phyloP scores from a whole-genome alignment of 2,113 vertebrate genomes.

The Psephotus haematonotus region DNA sequence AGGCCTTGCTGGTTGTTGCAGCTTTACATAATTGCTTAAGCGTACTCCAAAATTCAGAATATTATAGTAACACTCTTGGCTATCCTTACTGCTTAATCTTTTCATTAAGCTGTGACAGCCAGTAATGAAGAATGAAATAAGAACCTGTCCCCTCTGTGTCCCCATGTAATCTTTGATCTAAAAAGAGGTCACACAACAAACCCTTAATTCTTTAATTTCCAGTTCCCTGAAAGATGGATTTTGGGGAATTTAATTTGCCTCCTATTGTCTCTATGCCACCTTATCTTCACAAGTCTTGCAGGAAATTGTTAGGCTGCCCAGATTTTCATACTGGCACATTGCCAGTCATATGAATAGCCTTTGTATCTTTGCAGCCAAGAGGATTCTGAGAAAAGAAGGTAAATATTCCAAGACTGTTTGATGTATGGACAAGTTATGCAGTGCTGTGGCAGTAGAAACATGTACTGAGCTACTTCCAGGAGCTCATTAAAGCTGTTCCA shows the following conservation, averaged over 20 bases:
- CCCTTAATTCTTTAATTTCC: not conserved
- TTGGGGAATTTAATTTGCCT: constrained; percentile 43
- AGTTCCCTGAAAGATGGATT: not conserved
- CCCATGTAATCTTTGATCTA: not conserved
- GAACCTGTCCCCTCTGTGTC: not conserved
- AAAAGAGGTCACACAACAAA: not conserved
- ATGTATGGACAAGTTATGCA: constrained; percentile 21
- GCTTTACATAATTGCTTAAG: not conserved
- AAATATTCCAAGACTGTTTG: constrained; percentile 29
- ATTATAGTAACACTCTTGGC: not conserved
- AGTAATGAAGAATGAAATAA: not conserved
- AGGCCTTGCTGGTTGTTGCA: not conserved
- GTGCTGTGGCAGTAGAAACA: constrained; percentile 1
- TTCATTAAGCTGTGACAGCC: not conserved
- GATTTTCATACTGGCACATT: not conserved
- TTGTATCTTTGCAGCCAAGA: not conserved
- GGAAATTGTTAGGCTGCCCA: constrained; percentile 18
- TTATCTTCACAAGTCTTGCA: not conserved
- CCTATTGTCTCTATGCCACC: constrained; percentile 2
- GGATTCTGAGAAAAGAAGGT: not conserved
- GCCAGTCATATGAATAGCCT: constrained; percentile 7
- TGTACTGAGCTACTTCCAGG: constrained; percentile 6
- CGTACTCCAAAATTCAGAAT: not conserved
- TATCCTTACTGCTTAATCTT: not conserved
- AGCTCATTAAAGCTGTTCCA: constrained; percentile 42